Evolutionary conservation across 2,888 invertebrate species (phyloP), one percentile per base, ranked within the genome.

Genomic region (Pegoplata infirma): DNA sequence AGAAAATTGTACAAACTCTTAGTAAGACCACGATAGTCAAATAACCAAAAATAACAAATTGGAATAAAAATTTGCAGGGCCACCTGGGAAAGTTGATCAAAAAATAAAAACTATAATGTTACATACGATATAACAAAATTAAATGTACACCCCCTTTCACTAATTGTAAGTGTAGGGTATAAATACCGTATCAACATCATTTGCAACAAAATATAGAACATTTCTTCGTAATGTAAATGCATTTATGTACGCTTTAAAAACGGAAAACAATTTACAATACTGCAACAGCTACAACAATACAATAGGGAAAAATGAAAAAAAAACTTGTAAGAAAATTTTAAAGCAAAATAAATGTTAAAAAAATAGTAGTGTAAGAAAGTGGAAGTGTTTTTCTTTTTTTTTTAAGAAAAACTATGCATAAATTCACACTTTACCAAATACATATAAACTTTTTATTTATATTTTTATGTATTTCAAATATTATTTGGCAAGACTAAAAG

Each of bases 261-360:
- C 73, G 72, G 72, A 64, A 73, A 66, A 66, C 46, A 66, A 49
- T 66, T 73, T 66, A 59, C 36, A 40, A 40, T n/a, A 40, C 36
- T 40, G n/a, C 36, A 40, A 40, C 36, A 40, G 14, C n/a, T 4
- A 40, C 36, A 40, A 40, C 36, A 40, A 40, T 40, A 5, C 36
- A n/a, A 12, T 40, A 40, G n/a, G 36, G n/a, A 40, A 40, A 5
- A n/a, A n/a, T n/a, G 10, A 40, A 25, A 40, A n/a, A 12, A 40
- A n/a, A n/a, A 40, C n/a, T 1, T 40, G n/a, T 40, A n/a, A 40
- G n/a, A 40, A 40, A 40, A 12, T 40, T n/a, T n/a, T 36, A n/a
- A 40, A n/a, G 36, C 12, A n/a, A n/a, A n/a, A n/a, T 10, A 32
- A 40, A 40, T 36, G 12, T 5, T 32, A 10, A 10, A 40, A n/a